phyloP scores from a whole-genome alignment of 1,140 invertebrate species.

The Drosophila baimaii region DNA sequence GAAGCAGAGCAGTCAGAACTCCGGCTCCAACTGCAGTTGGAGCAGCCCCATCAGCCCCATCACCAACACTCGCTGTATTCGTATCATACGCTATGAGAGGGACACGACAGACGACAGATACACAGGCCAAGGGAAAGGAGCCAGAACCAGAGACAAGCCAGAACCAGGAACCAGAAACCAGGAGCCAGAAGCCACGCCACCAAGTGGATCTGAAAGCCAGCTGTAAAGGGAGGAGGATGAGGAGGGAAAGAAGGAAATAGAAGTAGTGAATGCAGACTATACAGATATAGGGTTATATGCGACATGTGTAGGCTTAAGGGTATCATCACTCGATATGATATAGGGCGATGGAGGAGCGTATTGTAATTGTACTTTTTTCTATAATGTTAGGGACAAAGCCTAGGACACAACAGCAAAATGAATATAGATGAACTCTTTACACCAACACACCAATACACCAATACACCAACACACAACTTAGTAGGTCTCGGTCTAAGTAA shows the following conservation, averaged over 20 bases:
- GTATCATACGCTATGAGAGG: conserved; percentile 66
- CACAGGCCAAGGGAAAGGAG: background rate
- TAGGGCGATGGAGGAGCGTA: conserved; percentile 7
- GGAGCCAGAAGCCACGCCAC: conserved; percentile 9
- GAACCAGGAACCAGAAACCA: background rate
- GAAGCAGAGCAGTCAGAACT: conserved; percentile 18
- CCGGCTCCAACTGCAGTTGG: conserved; percentile 13
- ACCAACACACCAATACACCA: background rate
- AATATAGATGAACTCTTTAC: conserved; percentile 24
- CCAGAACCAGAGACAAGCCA: conserved; percentile 22
- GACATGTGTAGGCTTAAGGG: conserved; percentile 26
- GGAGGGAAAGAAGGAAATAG: conserved; percentile 1
- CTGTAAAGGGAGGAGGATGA: conserved; percentile 20
- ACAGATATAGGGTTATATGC: conserved; percentile 17
- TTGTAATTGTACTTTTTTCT: conserved; percentile 44
- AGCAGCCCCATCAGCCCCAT: conserved; percentile 23
- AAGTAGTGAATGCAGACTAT: conserved; percentile 18
- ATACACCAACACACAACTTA: conserved; percentile 26
- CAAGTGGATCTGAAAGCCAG: conserved; percentile 21
- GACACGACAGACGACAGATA: conserved; percentile 1
- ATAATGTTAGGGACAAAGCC: conserved; percentile 29
- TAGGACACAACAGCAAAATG: conserved; percentile 12
- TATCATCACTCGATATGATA: conserved; percentile 14
- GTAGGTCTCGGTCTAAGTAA: conserved; percentile 19
- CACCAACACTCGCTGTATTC: conserved; percentile 59